Evolutionary conservation across 2,113 vertebrate genomes (phyloP).

Genomic region (Raja brachyura): DNA sequence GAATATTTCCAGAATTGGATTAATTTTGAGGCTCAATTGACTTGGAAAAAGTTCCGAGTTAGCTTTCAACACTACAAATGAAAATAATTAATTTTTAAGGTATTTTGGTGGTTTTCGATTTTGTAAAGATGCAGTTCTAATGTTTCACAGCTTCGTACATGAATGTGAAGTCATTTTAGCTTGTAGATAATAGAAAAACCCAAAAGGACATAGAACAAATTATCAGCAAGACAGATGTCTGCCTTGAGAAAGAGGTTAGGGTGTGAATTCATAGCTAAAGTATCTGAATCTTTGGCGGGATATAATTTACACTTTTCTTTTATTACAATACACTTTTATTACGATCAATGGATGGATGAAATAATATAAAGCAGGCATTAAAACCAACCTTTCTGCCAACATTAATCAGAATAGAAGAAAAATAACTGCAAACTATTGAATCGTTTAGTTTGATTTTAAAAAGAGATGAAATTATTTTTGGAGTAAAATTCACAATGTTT

Average conservation of each 20-base stretch:
- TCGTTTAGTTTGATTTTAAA: neutral
- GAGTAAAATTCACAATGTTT: neutral
- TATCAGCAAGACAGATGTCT: neutral
- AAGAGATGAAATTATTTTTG: neutral
- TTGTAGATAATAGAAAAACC: too few relatives aligned
- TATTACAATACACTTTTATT: neutral
- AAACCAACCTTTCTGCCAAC: neutral
- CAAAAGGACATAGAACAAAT: neutral
- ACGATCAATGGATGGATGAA: neutral
- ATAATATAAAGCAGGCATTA: neutral
- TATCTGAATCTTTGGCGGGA: neutral
- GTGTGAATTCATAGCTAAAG: neutral
- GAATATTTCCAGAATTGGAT: neutral
- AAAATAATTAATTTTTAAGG: neutral
- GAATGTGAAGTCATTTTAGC: neutral
- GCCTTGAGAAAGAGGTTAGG: neutral
- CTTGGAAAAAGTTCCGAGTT: neutral
- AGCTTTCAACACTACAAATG: neutral
- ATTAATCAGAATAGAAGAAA: neutral
- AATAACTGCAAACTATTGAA: neutral
- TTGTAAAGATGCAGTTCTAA: neutral
- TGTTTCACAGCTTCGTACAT: neutral
- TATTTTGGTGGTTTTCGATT: neutral
- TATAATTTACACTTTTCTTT: neutral
- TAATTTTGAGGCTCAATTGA: neutral